Evolutionary conservation across 2,888 invertebrate species (phyloP), one percentile per base, ranked within the genome.

Genomic region (Crossocerus cetratus): DNA sequence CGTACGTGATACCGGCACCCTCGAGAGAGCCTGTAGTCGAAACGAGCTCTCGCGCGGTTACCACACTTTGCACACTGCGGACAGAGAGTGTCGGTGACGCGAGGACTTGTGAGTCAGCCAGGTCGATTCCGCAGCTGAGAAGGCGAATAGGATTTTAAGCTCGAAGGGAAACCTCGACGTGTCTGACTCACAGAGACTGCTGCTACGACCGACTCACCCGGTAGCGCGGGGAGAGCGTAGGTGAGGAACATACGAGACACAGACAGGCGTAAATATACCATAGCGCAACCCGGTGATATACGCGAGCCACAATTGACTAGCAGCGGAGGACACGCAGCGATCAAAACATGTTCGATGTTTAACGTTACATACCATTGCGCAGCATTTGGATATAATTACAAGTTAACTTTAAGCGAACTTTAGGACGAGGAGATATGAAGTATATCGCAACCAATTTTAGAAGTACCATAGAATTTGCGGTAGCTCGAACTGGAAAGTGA

Each of bases 281-380:
- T 32, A 32, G 32, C 32, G 32, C 32, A 32, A 54, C 49, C 61
- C 14, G 61, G 42, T 42, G 54, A 63, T 54, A 53, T 13, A 49
- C 54, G 49, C 49, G 54, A 45, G 53, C 22, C 42, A 3, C 69
- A 58, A 58, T 44, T 53, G 57, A 69, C 69, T 57, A 57, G 69
- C 49, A 69, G 73, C 32, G 32, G 32, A 32, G 32, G 32, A 32
- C 32, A 70, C 63, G 68, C 60, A 60, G 76, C 70, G 76, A 74
- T 81, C 49, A 67, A 76, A 73, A 78, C 68, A 83, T 81, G 84
- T 85, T 85, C 83, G 83, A 84, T 84, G 85, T 84, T 83, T 76
- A 81, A 83, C 72, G 77, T 79, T 79, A 75, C 32, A 32, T 32
- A 32, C 81, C 81, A 83, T 84, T 85, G 81, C 84, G 84, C 84